Percentiles rank a stretch among this genome's conserved stretches.
Conservation (phyloP, 1,140 invertebrate species). For the Battus philenor region DNA sequence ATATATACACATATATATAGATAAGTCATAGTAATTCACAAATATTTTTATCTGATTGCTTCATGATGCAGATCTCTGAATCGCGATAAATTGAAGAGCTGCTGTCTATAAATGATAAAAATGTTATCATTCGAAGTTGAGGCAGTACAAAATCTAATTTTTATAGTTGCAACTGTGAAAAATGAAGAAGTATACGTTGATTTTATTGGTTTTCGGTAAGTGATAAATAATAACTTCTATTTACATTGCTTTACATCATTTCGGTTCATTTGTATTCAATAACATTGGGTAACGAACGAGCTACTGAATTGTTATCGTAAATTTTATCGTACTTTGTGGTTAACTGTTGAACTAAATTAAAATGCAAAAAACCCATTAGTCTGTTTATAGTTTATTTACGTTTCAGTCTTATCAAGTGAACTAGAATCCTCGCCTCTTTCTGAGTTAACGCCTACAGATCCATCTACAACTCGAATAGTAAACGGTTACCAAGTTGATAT, state of each 20-base stretch:
- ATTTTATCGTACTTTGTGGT: no score
- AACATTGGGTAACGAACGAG: no score
- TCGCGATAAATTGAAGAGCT: conserved; percentile 6
- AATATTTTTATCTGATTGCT: neutral
- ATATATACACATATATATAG: no score
- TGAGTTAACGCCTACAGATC: conserved; percentile 13
- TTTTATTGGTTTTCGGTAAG: conserved; percentile 13
- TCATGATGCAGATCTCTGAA: conserved; percentile 6
- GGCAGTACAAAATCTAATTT: conserved; percentile 4
- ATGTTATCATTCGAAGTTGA: conserved; percentile 4
- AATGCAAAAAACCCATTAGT: no score
- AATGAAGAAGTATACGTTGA: conserved; percentile 16
- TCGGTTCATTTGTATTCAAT: no score
- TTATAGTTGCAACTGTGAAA: conserved; percentile 5
- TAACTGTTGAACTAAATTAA: no score
- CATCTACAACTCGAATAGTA: conserved; percentile 43
- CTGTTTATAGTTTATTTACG: neutral
- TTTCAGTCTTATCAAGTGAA: conserved; percentile 2
- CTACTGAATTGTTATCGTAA: no score
- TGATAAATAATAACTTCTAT: neutral
- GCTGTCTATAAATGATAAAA: conserved; percentile 9
- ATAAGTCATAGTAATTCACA: no score
- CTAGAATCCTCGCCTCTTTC: conserved; percentile 16
- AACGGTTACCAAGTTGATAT: conserved; percentile 56
- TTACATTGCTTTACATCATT: no score